Evolutionary conservation across 2,888 invertebrate genomes (phyloP), one percentile per base, ranked within the genome.

Genomic region (Bibio marci): DNA sequence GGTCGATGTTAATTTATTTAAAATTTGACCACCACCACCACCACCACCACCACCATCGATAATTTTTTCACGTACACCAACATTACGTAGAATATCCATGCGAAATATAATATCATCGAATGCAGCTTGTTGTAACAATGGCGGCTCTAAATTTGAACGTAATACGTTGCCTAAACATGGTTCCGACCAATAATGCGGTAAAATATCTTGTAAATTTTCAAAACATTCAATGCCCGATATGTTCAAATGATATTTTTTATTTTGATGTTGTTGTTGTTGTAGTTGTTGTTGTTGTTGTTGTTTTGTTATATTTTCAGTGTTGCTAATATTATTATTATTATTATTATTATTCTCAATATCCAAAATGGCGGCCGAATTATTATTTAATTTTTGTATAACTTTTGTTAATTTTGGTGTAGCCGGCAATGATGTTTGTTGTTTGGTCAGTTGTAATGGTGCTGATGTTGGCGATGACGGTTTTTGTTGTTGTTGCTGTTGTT

Each of bases 81-180:
- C 74, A 55, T 85, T 83, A 37, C 86, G 64, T 69, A 80, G 80
- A 34, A 86, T 78, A 61, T 90, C 88, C 46, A 88, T 76, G 41
- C 77, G 71, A 64, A 83, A 88, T 6, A 61, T 49, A 49, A 73
- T 71, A 57, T 82, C 80, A 59, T 86, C 86, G 62, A 88, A 85
- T 31, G 85, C 79, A 33, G 86, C 86, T 58, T 86, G 85, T 56
- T 88, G 87, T 38, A 87, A 65, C 48, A 82, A 65, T 3, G 87
- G 87, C 18, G 86, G 80, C 52, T 80, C 77, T 40, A 88, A 68
- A 33, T 73, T 66, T 43, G 68, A 66, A 42, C 77, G 67, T 49
- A 72, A 64, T 50, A 58, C 50, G 51, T 62, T 58, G 12, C 71
- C 72, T 18, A 73, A 68, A 38, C 71, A 72, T n/a, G 83, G 82